Conservation (phyloP, 1,140 invertebrate species). For the Uloborus diversus region DNA sequence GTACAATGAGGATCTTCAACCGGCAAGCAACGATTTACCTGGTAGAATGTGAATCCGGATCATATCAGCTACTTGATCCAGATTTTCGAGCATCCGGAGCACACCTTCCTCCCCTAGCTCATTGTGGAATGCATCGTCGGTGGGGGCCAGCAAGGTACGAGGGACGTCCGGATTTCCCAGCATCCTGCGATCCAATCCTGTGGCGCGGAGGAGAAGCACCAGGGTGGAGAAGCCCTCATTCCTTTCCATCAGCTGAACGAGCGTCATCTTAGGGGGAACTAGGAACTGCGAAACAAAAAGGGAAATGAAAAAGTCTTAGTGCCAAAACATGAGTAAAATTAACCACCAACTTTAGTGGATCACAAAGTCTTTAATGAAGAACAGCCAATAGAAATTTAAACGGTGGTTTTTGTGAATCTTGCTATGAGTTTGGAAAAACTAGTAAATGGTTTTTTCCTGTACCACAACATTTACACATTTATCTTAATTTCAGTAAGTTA, state of each 20-base stretch:
- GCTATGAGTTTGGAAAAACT: too few relatives aligned
- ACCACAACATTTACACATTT: too few relatives aligned
- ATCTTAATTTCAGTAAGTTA: too few relatives aligned
- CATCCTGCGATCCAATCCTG: constrained; percentile 63
- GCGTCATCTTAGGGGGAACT: constrained; percentile 67
- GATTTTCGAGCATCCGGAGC: constrained; percentile 63
- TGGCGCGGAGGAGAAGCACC: constrained; percentile 13
- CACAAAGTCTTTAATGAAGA: too few relatives aligned
- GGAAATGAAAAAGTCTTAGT: not conserved
- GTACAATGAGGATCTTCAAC: too few relatives aligned
- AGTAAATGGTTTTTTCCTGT: too few relatives aligned
- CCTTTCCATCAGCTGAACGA: constrained; percentile 66
- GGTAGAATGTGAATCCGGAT: constrained; percentile 69
- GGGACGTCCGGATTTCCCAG: constrained; percentile 65
- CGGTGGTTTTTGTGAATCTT: too few relatives aligned
- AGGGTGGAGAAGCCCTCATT: constrained; percentile 67
- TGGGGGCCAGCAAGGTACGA: constrained; percentile 70
- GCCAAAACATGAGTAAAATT: not conserved
- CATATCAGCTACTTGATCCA: constrained; percentile 65
- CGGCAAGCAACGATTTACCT: too few relatives aligned
- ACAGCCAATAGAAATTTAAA: too few relatives aligned
- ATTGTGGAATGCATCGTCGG: constrained; percentile 65
- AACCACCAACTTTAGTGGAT: too few relatives aligned
- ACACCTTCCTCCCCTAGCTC: constrained; percentile 61
- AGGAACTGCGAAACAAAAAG: constrained; percentile 64